Evolutionary conservation across 2,113 vertebrate genomes (phyloP), one percentile per base, ranked within the genome.

Genomic region (Pedionomus torquatus): DNA sequence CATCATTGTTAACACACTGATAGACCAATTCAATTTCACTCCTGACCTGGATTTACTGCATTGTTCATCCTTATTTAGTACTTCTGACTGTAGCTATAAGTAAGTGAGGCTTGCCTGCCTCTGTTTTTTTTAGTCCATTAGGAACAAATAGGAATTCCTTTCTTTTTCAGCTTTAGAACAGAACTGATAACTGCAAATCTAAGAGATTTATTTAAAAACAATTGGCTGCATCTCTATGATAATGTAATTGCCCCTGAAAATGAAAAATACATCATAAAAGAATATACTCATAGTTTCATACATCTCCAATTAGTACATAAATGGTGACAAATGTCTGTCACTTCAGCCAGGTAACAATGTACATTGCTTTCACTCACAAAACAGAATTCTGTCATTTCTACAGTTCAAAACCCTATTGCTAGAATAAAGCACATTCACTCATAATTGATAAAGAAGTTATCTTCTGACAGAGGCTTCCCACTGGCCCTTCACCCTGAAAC

Each of bases 41-140:
- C 55, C 82, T 95, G 96, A 95, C 92, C 93, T 87, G 70, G 66
- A 96, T 96, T 95, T 96, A 96, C 75, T 76, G 70, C 91, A 65
- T 39, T 88, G 75, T 14, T 91, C 31, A 17, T 92, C 90, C 75
- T 93, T 93, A 90, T 75, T 94, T 94, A 91, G 71, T 54, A 88
- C 70, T 87, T 79, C 74, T 80, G 54, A 74, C 41, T 63, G 55
- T 11, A 83, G 39, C 54, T 76, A 3, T 54, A 83, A 65, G 51
- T 51, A 66, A 87, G 39, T 3, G 5, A 93, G 28, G 80, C 37
- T 79, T 82, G 28, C 70, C 51, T 90, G 58, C 54, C 48, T 74
- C 28, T 87, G 41, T 70, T 52, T 55, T 41, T 72, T 72, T 80
- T 6, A 81, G 19, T 65, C 78, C 41, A 80, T 91, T 88, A 93